These are phyloP conservation scores for Hydractinia echinata DNA, from an alignment of 30 jellyfish, hydroid and myxozoan genomes.

Conservation along the genomic window DNA sequence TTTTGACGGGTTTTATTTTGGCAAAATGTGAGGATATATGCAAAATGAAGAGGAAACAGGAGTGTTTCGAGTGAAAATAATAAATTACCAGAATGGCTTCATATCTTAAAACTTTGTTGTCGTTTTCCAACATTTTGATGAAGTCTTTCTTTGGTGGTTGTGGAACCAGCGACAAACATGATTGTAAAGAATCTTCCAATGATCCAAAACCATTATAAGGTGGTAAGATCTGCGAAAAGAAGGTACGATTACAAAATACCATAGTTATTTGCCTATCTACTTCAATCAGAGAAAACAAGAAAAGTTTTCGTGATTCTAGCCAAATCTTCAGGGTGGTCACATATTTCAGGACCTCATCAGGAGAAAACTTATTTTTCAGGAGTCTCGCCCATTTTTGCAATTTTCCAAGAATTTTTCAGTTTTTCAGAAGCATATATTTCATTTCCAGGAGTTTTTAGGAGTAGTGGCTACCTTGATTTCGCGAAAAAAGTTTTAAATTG, in stretches of 20 bases:
- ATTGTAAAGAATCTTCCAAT: constrained; percentile 86
- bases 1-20: neutral
- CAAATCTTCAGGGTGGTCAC: too few relatives aligned
- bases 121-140: constrained; percentile 89
- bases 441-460: too few relatives aligned
- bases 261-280: neutral
- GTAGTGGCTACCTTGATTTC: too few relatives aligned
- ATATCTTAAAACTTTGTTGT: constrained; percentile 86
- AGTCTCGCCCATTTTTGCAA: too few relatives aligned
- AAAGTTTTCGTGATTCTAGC: too few relatives aligned
- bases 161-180: constrained; percentile 88
- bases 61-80: neutral
- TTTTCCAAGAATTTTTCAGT: too few relatives aligned
- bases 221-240: constrained; percentile 59
- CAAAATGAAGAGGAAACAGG: too few relatives aligned
- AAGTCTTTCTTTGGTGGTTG: constrained; percentile 98
- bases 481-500: too few relatives aligned
- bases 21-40: neutral
- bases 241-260: neutral
- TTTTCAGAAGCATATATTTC: too few relatives aligned
- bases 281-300: too few relatives aligned
- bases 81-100: constrained; percentile 76
- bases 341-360: too few relatives aligned
- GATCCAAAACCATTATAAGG: constrained; percentile 99
- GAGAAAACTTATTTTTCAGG: too few relatives aligned